Conservation (phyloP, 1,140 invertebrate genomes). For the Apis dorsata region DNA sequence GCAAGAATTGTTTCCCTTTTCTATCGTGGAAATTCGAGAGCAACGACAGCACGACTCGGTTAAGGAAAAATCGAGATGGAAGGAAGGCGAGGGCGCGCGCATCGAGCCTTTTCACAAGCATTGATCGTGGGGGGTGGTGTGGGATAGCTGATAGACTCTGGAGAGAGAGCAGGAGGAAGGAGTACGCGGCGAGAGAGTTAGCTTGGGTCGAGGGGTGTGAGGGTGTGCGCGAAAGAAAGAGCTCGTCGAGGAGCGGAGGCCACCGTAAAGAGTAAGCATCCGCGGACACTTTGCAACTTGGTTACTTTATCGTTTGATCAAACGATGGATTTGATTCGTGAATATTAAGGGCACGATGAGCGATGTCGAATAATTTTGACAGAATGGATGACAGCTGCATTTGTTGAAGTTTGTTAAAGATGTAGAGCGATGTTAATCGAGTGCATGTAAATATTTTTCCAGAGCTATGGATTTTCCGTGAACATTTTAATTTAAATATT, state of each 20-base stretch:
- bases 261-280: slow-evolving; percentile 53
- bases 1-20: too few relatives aligned
- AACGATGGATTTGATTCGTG: slow-evolving; percentile 18
- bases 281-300: slow-evolving; percentile 21
- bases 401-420: neutral
- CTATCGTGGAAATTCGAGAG: too few relatives aligned
- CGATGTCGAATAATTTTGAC: neutral
- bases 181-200: slow-evolving; percentile 57
- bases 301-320: slow-evolving; percentile 11
- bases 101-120: slow-evolving; percentile 76
- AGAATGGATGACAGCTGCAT: neutral
- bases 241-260: slow-evolving; percentile 37
- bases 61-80: slow-evolving; percentile 32
- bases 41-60: neutral
- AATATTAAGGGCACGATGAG: neutral
- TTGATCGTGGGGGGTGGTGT: slow-evolving; percentile 73
- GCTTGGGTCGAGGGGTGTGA: slow-evolving; percentile 39
- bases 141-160: slow-evolving; percentile 57
- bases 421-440: too few relatives aligned
- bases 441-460: too few relatives aligned
- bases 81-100: slow-evolving; percentile 72
- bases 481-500: too few relatives aligned
- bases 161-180: slow-evolving; percentile 55
- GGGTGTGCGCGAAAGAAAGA: slow-evolving; percentile 38
- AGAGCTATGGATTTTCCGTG: too few relatives aligned